phyloP scores from a whole-genome alignment of 2,797 vertebrate genomes.

The Eidolon dupreanum region DNA sequence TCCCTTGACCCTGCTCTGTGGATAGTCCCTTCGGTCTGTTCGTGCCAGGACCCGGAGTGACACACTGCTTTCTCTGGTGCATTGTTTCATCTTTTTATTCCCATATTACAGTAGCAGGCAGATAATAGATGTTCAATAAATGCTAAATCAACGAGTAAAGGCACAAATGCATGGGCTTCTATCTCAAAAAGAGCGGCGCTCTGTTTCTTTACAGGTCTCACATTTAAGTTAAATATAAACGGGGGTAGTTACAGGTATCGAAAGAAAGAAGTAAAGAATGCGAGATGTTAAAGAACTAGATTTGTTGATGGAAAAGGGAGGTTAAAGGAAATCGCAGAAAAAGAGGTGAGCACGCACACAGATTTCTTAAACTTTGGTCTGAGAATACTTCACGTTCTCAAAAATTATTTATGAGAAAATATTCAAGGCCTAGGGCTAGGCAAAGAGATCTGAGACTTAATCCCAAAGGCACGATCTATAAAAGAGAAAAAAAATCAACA shows the following conservation, averaged over 20 bases:
- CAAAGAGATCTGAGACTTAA: background rate
- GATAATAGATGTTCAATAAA: background rate
- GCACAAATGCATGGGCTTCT: background rate
- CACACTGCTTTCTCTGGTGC: background rate
- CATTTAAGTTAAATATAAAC: background rate
- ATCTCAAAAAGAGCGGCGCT: background rate
- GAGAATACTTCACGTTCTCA: background rate
- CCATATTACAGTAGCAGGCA: background rate
- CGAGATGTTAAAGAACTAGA: background rate
- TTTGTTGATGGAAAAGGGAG: background rate
- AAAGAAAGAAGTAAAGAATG: background rate
- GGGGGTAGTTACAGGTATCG: background rate
- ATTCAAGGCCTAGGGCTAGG: background rate
- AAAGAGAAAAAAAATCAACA: background rate
- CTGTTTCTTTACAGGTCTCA: background rate
- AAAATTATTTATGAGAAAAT: constrained; percentile 48
- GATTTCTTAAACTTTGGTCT: background rate
- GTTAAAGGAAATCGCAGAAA: background rate
- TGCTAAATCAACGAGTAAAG: background rate
- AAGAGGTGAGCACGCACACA: background rate
- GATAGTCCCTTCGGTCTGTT: background rate
- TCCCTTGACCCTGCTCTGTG: background rate
- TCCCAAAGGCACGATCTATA: background rate
- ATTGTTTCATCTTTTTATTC: background rate
- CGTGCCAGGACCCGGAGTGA: background rate